Percentiles rank a stretch among this genome's conserved stretches.
Conservation (phyloP, 1,140 invertebrate genomes). For the Cherax destructor region DNA sequence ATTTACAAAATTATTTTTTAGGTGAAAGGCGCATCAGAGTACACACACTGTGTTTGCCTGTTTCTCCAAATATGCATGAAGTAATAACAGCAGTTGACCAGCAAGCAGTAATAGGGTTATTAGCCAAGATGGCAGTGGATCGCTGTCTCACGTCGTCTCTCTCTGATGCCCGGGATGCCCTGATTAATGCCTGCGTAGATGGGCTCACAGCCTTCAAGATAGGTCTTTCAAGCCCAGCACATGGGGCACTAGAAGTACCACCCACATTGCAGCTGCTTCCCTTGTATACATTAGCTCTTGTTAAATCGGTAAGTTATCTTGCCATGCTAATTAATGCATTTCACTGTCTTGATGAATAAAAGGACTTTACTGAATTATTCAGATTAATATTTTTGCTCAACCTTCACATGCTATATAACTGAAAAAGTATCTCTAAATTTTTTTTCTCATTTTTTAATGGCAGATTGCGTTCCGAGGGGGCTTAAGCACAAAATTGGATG, state of each 20-base stretch:
- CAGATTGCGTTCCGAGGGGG: constrained; percentile 92
- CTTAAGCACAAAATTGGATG: constrained; percentile 91
- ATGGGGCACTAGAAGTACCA: constrained; percentile 84
- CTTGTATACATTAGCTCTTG: constrained; percentile 90
- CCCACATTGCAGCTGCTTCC: constrained; percentile 87
- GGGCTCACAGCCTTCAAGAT: constrained; percentile 88
- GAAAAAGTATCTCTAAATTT: neutral
- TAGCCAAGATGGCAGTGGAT: constrained; percentile 98
- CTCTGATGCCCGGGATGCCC: constrained; percentile 94
- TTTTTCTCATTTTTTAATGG: constrained; percentile 67
- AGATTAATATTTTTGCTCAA: neutral
- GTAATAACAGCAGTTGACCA: constrained; percentile 95
- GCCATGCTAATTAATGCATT: neutral
- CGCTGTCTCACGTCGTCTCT: constrained; percentile 89
- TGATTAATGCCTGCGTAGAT: constrained; percentile 96
- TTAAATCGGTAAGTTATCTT: constrained; percentile 87
- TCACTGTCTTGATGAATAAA: no score
- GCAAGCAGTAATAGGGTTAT: constrained; percentile 92
- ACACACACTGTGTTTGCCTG: constrained; percentile 96
- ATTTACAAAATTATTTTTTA: constrained; percentile 73
- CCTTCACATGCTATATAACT: no score
- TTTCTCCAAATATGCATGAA: constrained; percentile 88
- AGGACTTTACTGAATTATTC: neutral
- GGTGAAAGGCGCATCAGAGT: constrained; percentile 97
- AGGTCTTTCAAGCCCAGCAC: constrained; percentile 79